Evolutionary conservation across 2,888 invertebrate genomes (phyloP).

Genomic region (Heliconius ismenius): DNA sequence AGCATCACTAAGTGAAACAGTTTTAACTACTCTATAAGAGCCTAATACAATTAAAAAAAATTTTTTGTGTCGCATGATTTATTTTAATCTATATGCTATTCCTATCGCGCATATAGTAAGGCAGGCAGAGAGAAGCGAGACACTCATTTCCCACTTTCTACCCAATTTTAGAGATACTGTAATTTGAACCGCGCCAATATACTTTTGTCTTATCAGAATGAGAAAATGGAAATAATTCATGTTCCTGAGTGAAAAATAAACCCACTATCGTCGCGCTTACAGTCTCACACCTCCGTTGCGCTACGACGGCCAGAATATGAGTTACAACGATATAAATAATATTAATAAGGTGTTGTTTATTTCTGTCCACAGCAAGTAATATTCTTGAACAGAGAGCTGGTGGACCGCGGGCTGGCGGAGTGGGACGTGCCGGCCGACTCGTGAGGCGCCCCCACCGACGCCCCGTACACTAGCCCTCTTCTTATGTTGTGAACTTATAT

Average conservation of each 20-base stretch:
- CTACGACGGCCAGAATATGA: background rate
- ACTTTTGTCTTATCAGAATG: background rate
- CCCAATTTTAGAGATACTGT: background rate
- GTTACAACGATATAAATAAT: background rate
- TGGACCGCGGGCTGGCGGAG: conserved; percentile 90
- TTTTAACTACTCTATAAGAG: too few species aligned
- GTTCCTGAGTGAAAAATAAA: background rate
- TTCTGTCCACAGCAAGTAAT: conserved; percentile 85
- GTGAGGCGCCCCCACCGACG: conserved; percentile 57
- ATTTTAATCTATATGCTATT: too few species aligned
- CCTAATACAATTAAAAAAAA: too few species aligned
- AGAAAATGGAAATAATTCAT: background rate
- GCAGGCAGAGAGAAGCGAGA: too few species aligned
- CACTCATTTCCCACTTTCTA: too few species aligned
- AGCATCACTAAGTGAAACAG: too few species aligned
- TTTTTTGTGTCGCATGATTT: too few species aligned
- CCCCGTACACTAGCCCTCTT: conserved; percentile 45
- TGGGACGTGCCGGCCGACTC: conserved; percentile 83
- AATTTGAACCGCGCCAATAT: background rate
- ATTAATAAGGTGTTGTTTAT: background rate
- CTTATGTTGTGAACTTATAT: conserved; percentile 48
- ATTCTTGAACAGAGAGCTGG: conserved; percentile 93
- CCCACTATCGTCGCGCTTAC: background rate
- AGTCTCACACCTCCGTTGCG: background rate
- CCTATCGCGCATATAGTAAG: too few species aligned